Base-by-base conservation (phyloP, 2,113 vertebrate species). In the Petaurus breviceps region DNA sequence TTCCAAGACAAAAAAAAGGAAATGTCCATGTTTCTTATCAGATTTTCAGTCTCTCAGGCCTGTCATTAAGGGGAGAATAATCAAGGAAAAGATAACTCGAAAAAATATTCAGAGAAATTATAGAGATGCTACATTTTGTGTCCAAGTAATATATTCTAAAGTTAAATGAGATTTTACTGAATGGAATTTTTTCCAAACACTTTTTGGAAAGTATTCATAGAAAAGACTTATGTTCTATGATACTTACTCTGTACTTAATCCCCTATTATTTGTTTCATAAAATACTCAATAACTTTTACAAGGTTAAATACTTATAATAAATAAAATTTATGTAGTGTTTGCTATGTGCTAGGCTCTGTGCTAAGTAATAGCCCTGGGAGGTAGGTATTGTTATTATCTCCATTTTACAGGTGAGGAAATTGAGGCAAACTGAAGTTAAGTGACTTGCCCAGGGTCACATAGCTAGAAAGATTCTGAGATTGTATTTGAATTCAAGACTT, bases 221-320 rank as follows among this genome's bases (percentile, higher is more conserved):
- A 97, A 89, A 95, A 90, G 47, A 28, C 89, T 94, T 89, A 52
- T 49, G 50, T 95, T 91, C 91, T 90, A 54, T 57, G 52, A 97
- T 22, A 55, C 26, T 90, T 90, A 25, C 0, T 23, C 92, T 94
- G 52, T 28, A 90, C 93, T 89, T 90, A 50, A 95, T 68, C 43
- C 93, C 25, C 25, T 91, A 51, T 49, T 57, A 3, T 11, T 52
- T 53, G 49, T 68, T 95, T 77, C 51, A 92, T 50, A 91, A 90
- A 96, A 25, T 89, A 51, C 25, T 54, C 24, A 54, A 28, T 96
- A 95, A 95, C 68, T 93, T 97, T 94, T 90, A 96, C 89, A 91
- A 96, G 9, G 49, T 97, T 77, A 77, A 77, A n/a, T 77, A 77
- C 1, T n/a, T 77, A n/a, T n/a, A n/a, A n/a, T n/a, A 43, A 77